These are phyloP conservation scores for Trichopoda pennipes DNA, from an alignment of 2,888 invertebrate genomes.

Conservation along the genomic window DNA sequence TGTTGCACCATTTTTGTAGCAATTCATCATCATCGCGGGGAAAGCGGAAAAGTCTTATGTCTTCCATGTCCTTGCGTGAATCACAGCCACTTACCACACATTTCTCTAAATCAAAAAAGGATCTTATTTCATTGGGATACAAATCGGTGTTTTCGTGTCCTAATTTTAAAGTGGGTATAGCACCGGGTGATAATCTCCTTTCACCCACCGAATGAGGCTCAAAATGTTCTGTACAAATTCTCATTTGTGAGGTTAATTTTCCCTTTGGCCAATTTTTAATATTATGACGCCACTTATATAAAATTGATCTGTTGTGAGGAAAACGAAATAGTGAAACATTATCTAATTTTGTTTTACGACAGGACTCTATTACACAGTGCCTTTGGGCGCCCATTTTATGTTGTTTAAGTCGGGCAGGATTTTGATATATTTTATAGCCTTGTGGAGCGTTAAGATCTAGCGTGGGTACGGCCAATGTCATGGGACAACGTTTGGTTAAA, in stretches of 20 bases:
- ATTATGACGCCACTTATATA: constrained; percentile 77
- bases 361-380: constrained; percentile 75
- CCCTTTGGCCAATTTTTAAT: constrained; percentile 74
- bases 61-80: constrained; percentile 73
- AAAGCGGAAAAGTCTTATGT: constrained; percentile 75
- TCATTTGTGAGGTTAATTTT: constrained; percentile 72
- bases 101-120: constrained; percentile 74
- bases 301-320: constrained; percentile 73
- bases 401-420: constrained; percentile 75
- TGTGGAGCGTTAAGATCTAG: constrained; percentile 75
- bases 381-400: constrained; percentile 74
- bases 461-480: constrained; percentile 76
- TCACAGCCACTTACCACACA: constrained; percentile 74
- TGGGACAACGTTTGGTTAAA: constrained; percentile 77
- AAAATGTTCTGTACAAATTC: constrained; percentile 76
- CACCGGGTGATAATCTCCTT: constrained; percentile 74
- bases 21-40: constrained; percentile 77
- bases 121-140: constrained; percentile 76
- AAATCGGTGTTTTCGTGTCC: constrained; percentile 74
- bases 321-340: constrained; percentile 76
- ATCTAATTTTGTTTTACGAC: constrained; percentile 74
- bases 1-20: constrained; percentile 77
- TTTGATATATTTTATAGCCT: constrained; percentile 77
- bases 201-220: constrained; percentile 78
- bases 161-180: constrained; percentile 76